Conservation (phyloP, 2,888 invertebrate species). For the Phytoseiulus persimilis region DNA sequence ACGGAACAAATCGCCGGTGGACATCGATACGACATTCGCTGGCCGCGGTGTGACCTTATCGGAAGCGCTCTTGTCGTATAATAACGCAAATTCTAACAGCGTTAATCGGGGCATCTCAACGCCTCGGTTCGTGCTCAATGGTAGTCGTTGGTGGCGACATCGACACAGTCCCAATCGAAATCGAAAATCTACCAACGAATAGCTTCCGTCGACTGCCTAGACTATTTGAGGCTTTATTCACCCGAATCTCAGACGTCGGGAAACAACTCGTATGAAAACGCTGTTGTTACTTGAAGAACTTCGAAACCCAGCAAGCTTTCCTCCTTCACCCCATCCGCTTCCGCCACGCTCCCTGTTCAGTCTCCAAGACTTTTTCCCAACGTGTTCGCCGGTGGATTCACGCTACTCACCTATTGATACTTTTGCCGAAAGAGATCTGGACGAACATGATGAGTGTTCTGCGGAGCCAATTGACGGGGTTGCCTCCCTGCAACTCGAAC, state of each 20-base stretch:
- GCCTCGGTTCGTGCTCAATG: neutral
- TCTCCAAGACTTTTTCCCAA: too few species aligned
- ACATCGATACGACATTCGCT: neutral
- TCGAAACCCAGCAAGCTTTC: too few species aligned
- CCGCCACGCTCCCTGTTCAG: too few species aligned
- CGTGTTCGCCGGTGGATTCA: too few species aligned
- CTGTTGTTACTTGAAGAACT: too few species aligned
- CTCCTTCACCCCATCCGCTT: too few species aligned
- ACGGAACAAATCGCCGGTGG: neutral
- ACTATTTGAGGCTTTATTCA: neutral
- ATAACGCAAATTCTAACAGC: neutral
- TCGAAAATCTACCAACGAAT: neutral
- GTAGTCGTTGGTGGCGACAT: neutral
- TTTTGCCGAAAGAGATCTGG: slow-evolving; percentile 81
- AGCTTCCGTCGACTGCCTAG: neutral
- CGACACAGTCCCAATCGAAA: neutral
- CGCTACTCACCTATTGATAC: slow-evolving; percentile 61
- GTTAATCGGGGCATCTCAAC: neutral
- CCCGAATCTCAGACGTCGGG: neutral
- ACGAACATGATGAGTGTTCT: slow-evolving; percentile 81
- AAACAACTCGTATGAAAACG: too few species aligned
- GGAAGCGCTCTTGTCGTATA: neutral
- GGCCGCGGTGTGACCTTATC: neutral
- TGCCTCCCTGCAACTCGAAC: slow-evolving; percentile 75
- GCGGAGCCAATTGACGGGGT: slow-evolving; percentile 67